A percentile compares a stretch with the other conserved stretches of the same genome.
These are phyloP conservation scores for Toxonevra muliebris DNA, from an alignment of 2,888 invertebrate species.

Conservation along the genomic window DNA sequence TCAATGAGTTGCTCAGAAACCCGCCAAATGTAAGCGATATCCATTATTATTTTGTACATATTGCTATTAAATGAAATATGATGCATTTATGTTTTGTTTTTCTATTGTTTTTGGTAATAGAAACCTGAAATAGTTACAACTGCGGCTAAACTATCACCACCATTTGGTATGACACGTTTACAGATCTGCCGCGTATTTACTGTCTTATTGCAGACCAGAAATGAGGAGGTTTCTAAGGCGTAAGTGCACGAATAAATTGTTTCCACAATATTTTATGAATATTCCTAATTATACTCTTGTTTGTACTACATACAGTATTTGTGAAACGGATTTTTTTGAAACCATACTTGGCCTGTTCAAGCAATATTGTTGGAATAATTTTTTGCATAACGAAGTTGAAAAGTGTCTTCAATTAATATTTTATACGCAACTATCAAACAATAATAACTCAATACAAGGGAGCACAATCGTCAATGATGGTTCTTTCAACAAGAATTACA, in stretches of 20 bases:
- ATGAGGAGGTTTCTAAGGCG: conserved; percentile 76
- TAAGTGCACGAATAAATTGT: conserved; percentile 57
- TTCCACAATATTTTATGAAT: not conserved
- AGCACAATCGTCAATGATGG: conserved; percentile 46
- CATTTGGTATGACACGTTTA: conserved; percentile 81
- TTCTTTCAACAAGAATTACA: conserved; percentile 41
- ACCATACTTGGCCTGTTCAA: conserved; percentile 87
- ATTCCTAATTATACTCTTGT: conserved; percentile 5
- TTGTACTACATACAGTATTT: conserved; percentile 51
- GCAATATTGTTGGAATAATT: conserved; percentile 92
- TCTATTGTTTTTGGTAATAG: conserved; percentile 45
- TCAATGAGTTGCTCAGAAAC: conserved; percentile 72
- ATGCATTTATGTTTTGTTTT: not conserved
- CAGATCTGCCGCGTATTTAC: conserved; percentile 83
- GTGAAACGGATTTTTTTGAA: conserved; percentile 69
- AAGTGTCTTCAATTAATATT: conserved; percentile 80
- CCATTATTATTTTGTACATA: not conserved
- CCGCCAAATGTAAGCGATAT: conserved; percentile 73
- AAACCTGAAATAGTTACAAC: conserved; percentile 76
- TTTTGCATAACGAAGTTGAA: conserved; percentile 90
- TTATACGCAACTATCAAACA: conserved; percentile 56
- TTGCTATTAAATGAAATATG: too few relatives aligned
- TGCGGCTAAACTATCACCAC: conserved; percentile 76
- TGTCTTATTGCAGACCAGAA: conserved; percentile 78
- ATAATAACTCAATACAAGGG: conserved; percentile 52